A percentile compares a stretch with the other conserved stretches of the same genome.
Conservation (phyloP, 2,113 vertebrate species). For the Tinamus guttatus region DNA sequence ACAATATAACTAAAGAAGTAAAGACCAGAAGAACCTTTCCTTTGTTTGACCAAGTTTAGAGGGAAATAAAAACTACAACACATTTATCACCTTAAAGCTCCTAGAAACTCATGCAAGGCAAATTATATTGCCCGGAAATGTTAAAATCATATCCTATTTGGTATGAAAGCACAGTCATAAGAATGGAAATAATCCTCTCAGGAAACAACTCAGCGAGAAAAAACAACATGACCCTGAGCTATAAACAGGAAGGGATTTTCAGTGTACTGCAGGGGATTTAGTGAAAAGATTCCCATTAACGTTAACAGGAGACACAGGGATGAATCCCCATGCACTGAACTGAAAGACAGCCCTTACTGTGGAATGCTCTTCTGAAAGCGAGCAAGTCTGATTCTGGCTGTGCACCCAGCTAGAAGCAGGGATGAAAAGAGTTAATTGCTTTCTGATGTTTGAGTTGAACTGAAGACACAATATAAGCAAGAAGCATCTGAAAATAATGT, state of each 20-base stretch:
- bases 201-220: slow-evolving; percentile 1
- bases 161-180: neutral
- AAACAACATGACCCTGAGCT: neutral
- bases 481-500: slow-evolving; percentile 11
- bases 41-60: neutral
- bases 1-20: neutral
- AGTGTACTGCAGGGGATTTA: slow-evolving; percentile 22
- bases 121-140: slow-evolving; percentile 21
- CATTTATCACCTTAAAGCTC: slow-evolving; percentile 20
- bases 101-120: neutral
- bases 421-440: slow-evolving; percentile 32
- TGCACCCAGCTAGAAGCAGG: neutral
- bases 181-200: slow-evolving; percentile 54
- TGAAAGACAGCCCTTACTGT: neutral
- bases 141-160: neutral
- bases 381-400: neutral
- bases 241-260: slow-evolving; percentile 50
- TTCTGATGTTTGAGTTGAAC: slow-evolving; percentile 23
- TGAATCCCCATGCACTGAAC: neutral
- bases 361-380: neutral
- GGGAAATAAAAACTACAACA: neutral
- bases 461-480: neutral
- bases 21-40: neutral
- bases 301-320: neutral
- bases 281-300: slow-evolving; percentile 26